Evolutionary conservation across 1,140 invertebrate genomes (phyloP).

Genomic region (Berghia stephanieae): DNA sequence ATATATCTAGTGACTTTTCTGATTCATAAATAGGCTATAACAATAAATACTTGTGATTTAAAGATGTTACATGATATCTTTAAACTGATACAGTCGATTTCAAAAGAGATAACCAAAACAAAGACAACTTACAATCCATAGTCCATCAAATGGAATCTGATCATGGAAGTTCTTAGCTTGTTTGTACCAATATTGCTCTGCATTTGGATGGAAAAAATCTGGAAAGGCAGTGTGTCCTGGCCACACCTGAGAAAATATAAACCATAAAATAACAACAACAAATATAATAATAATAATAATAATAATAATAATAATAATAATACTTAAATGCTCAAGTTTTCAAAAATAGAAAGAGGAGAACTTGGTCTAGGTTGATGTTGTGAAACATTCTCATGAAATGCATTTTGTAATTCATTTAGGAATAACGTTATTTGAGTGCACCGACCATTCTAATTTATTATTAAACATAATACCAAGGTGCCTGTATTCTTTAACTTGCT

Average conservation of each 20-base stretch:
- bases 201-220: slow-evolving; percentile 82
- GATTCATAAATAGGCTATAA: background rate
- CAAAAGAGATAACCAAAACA: background rate
- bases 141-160: slow-evolving; percentile 71
- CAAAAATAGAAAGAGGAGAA: too few species aligned
- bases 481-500: too few species aligned
- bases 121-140: slow-evolving; percentile 50
- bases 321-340: too few species aligned
- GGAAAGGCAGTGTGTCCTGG: slow-evolving; percentile 71
- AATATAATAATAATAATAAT: too few species aligned
- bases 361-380: too few species aligned
- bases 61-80: background rate
- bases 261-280: background rate
- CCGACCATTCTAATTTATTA: too few species aligned
- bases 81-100: background rate
- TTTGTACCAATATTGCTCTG: slow-evolving; percentile 78
- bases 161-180: slow-evolving; percentile 78
- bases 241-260: slow-evolving; percentile 33
- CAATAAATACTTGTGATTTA: too few species aligned
- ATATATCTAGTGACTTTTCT: background rate
- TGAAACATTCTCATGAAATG: too few species aligned
- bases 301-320: too few species aligned
- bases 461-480: too few species aligned
- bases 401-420: too few species aligned
- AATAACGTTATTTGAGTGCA: too few species aligned